phyloP scores from a whole-genome alignment of 2,113 vertebrate species.

The Otis tarda region DNA sequence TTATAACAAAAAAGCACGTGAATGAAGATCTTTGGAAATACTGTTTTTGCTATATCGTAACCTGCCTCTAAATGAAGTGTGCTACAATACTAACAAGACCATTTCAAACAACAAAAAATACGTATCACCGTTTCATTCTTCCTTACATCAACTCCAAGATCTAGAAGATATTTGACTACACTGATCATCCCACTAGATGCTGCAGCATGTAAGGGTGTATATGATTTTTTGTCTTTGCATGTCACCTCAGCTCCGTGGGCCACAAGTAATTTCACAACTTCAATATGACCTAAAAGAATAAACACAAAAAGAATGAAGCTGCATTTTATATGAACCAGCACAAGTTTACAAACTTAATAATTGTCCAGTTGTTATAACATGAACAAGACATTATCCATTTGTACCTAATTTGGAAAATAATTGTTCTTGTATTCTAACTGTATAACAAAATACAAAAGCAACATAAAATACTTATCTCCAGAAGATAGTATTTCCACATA shows the following conservation, averaged over 20 bases:
- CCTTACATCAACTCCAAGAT: conserved; percentile 95
- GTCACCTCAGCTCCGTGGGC: conserved; percentile 94
- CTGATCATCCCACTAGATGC: conserved; percentile 97
- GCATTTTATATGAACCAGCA: background rate
- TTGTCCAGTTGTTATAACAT: background rate
- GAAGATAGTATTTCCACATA: background rate
- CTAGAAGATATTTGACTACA: conserved; percentile 95
- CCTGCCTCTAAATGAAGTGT: background rate
- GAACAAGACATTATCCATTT: background rate
- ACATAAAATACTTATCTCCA: background rate
- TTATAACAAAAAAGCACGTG: background rate
- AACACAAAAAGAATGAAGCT: background rate
- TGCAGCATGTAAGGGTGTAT: conserved; percentile 94
- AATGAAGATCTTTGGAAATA: background rate
- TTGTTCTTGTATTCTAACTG: background rate
- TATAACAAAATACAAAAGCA: background rate
- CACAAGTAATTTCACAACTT: conserved; percentile 94
- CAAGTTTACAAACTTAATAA: background rate
- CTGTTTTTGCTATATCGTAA: background rate
- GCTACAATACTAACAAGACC: background rate
- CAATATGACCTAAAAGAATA: conserved; percentile 88
- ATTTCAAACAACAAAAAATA: background rate
- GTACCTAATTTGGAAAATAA: background rate
- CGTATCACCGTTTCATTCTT: background rate
- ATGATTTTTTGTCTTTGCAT: conserved; percentile 97